Evolutionary conservation across 64 coral and sea anemone genomes (phyloP).

Genomic region (Pocillopora verrucosa): DNA sequence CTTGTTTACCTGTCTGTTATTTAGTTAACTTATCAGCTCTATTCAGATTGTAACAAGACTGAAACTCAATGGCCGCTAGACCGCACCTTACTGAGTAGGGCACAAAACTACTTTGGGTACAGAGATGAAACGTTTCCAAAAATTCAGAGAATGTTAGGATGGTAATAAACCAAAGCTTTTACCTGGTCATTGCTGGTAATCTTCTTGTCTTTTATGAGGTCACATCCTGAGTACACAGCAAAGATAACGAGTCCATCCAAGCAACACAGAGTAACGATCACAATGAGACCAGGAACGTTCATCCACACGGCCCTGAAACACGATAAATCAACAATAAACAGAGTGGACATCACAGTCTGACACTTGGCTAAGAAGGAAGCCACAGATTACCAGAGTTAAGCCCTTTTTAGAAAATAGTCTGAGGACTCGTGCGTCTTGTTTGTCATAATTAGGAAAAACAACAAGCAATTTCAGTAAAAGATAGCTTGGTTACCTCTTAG

Average conservation of each 20-base stretch:
- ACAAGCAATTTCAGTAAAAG: not conserved
- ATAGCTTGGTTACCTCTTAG: slow-evolving; percentile 26
- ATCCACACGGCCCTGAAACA: slow-evolving; percentile 73
- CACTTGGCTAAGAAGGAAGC: too few relatives aligned
- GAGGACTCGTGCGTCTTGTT: too few relatives aligned
- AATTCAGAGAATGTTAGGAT: not conserved
- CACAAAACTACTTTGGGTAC: too few relatives aligned
- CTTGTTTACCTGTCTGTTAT: too few relatives aligned
- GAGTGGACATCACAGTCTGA: too few relatives aligned
- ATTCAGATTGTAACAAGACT: too few relatives aligned
- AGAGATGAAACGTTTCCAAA: too few relatives aligned
- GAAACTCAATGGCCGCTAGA: too few relatives aligned
- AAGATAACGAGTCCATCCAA: slow-evolving; percentile 94
- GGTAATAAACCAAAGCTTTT: not conserved
- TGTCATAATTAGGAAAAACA: not conserved
- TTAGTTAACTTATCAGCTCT: too few relatives aligned
- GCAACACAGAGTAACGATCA: slow-evolving; percentile 82
- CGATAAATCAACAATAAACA: not conserved
- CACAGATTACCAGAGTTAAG: too few relatives aligned
- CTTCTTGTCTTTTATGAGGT: slow-evolving; percentile 39
- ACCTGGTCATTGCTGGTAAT: slow-evolving; percentile 96
- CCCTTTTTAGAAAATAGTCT: too few relatives aligned
- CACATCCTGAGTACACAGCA: slow-evolving; percentile 82
- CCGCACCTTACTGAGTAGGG: too few relatives aligned
- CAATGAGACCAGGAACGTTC: slow-evolving; percentile 83